Conservation (phyloP, 2,113 vertebrate genomes). For the Peromyscus polionotus region DNA sequence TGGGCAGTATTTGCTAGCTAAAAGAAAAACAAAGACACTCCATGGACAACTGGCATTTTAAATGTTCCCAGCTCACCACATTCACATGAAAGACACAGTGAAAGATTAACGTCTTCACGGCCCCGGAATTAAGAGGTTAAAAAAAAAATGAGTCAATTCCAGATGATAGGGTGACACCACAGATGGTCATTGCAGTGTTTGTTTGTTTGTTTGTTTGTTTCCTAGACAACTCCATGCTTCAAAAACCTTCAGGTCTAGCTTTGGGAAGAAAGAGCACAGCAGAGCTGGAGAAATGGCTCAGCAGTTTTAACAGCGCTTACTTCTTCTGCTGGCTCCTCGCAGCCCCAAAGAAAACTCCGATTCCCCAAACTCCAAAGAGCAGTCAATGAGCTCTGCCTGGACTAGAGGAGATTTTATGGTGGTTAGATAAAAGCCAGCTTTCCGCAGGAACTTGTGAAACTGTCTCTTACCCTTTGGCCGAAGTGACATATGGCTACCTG, state of each 20-base stretch:
- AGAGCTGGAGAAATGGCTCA: neutral
- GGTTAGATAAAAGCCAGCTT: neutral
- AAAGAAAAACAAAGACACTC: slow-evolving; percentile 58
- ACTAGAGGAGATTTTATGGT: neutral
- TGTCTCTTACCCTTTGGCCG: neutral
- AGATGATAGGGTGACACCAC: slow-evolving; percentile 1
- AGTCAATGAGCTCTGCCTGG: neutral
- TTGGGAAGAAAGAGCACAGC: neutral
- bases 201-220: neutral
- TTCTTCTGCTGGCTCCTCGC: neutral
- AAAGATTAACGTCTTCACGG: neutral
- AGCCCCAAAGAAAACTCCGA: neutral
- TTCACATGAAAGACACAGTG: neutral
- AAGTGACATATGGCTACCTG: neutral
- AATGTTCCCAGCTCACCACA: slow-evolving; percentile 14
- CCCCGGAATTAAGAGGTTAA: slow-evolving; percentile 23
- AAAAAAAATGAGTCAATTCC: slow-evolving; percentile 29
- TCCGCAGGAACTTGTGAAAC: neutral
- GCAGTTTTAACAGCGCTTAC: neutral
- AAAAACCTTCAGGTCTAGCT: slow-evolving; percentile 5
- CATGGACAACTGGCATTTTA: slow-evolving; percentile 4
- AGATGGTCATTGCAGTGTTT: slow-evolving; percentile 20
- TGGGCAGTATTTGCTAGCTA: slow-evolving; percentile 93
- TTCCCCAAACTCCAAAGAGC: neutral
- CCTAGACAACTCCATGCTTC: slow-evolving; percentile 26